Evolutionary conservation across 2,888 invertebrate genomes (phyloP).

Genomic region (Trachelus troglodyta): DNA sequence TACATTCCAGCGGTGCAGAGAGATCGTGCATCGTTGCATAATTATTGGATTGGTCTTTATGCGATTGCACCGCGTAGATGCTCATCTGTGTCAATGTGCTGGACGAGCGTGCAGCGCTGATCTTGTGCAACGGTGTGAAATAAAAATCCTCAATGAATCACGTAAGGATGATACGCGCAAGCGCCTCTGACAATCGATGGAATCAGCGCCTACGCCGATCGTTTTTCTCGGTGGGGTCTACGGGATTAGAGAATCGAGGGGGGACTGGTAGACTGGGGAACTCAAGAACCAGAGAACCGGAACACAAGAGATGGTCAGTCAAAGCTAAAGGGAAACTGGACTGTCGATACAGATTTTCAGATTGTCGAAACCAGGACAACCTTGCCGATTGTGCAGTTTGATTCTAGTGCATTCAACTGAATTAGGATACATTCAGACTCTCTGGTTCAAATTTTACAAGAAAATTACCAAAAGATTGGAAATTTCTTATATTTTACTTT

Average conservation of each 20-base stretch:
- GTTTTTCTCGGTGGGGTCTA: neutral
- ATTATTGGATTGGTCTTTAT: neutral
- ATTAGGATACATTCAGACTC: neutral
- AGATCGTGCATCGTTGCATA: neutral
- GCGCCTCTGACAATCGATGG: neutral
- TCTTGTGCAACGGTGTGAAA: neutral
- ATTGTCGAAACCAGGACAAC: neutral
- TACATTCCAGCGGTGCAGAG: neutral
- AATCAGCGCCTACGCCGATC: neutral
- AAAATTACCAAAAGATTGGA: neutral
- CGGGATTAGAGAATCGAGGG: neutral
- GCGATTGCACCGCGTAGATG: neutral
- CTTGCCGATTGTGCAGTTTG: neutral
- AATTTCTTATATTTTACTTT: neutral
- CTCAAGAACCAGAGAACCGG: neutral
- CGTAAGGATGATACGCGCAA: neutral
- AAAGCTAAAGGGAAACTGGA: neutral
- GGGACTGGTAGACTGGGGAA: neutral
- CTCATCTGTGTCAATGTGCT: neutral
- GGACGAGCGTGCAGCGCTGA: neutral
- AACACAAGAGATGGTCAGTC: neutral
- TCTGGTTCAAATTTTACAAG: neutral
- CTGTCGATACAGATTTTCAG: neutral
- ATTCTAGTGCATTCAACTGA: neutral
- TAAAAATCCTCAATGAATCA: neutral